Evolutionary conservation across 2,113 vertebrate species (phyloP), one percentile per base, ranked within the genome.

Genomic region (Nettapus auritus): DNA sequence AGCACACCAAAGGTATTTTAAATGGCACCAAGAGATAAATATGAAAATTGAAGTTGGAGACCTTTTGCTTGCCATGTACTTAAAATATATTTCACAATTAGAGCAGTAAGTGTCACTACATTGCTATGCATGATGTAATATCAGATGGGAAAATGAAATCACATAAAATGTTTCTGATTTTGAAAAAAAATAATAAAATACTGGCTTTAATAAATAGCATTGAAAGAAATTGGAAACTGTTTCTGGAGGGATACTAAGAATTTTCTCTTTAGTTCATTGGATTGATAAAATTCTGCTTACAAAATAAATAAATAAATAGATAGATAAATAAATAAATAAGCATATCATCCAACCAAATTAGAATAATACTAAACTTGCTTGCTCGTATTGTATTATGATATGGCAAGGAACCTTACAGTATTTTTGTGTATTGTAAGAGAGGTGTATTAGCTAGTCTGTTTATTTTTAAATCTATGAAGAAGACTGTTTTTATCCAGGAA

Each of bases 131-230:
- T 88, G 86, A 94, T 86, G 88, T 93, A 90, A 96, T 95, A 56
- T 88, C 96, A 95, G 77, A 94, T 88, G 94, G 96, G 91, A 94
- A 92, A 95, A 95, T 91, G 59, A 95, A 95, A 95, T 95, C 86
- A 95, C 52, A 84, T 5, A 53, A 92, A 80, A n/a, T 48, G n/a
- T 57, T 90, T 71, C 22, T 56, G 20, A 59, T 87, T 82, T 84
- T 92, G 25, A 85, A 94, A 23, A 84, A 79, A 80, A 95, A 34
- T 40, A 75, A 16, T 34, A 76, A 95, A 52, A 40, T 46, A 73
- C 33, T 36, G 85, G 33, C 69, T 70, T 23, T 48, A 63, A 86
- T 42, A 34, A 88, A 68, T 48, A 90, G 25, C 73, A 70, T 11
- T 80, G 18, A 9, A 85, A 60, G 53, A 69, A 11, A 34, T 15